Conservation (phyloP, 2,797 vertebrate species). For the Monodelphis domestica region DNA sequence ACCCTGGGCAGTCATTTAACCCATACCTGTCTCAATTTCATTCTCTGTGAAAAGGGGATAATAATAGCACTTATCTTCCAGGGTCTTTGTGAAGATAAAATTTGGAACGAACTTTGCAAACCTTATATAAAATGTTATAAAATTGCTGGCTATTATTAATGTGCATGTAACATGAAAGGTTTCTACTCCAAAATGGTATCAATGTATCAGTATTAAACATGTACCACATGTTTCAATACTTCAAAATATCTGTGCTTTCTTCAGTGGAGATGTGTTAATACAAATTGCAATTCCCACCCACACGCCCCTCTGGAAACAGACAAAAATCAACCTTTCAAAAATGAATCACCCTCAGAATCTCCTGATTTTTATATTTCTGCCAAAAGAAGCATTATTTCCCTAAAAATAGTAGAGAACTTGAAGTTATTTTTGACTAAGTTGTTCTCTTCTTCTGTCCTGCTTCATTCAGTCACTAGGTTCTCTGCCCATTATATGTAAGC, state of each 20-base stretch:
- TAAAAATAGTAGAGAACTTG: neutral
- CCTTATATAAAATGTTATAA: neutral
- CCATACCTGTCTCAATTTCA: neutral
- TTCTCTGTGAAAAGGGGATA: neutral
- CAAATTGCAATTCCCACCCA: neutral
- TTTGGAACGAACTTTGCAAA: neutral
- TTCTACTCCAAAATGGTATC: neutral
- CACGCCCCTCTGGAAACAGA: neutral
- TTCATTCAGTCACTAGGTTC: too few species aligned
- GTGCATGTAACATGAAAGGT: neutral
- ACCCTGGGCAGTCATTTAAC: neutral
- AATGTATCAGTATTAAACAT: neutral
- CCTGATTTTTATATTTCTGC: neutral
- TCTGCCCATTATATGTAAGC: neutral
- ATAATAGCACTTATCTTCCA: neutral
- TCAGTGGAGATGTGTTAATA: neutral
- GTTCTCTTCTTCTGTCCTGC: neutral
- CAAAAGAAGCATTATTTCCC: neutral
- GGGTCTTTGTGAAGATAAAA: neutral
- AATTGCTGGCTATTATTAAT: neutral
- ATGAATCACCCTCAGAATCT: neutral
- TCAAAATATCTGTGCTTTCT: neutral
- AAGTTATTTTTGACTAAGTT: neutral
- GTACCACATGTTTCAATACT: neutral
- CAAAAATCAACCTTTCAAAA: neutral